Conservation (phyloP, 92 coral and sea anemone genomes). For the Siderastrea siderea region DNA sequence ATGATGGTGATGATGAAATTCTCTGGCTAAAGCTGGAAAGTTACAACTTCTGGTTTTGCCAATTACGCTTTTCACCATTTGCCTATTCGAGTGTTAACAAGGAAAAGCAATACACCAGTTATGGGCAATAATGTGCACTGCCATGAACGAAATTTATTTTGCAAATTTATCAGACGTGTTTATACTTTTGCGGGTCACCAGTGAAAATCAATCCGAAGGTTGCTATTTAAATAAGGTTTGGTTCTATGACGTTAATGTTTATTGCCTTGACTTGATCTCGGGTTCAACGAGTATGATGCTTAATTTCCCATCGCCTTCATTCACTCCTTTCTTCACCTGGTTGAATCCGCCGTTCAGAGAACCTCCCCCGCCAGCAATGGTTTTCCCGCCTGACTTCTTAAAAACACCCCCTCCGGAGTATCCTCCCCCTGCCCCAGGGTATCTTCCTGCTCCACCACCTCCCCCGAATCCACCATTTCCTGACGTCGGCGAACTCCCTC, state of each 20-base stretch:
- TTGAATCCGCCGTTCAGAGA: constrained; percentile 80
- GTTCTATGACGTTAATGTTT: background rate
- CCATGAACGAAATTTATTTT: too few species aligned
- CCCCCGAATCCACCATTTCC: constrained; percentile 94
- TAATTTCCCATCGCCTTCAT: constrained; percentile 74
- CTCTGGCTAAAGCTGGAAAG: too few species aligned
- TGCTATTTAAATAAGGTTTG: too few species aligned
- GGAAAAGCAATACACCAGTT: too few species aligned
- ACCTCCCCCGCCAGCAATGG: constrained; percentile 94
- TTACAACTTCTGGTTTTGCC: too few species aligned
- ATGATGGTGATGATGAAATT: too few species aligned
- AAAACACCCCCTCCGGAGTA: constrained; percentile 95
- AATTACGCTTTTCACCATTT: too few species aligned
- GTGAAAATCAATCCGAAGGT: too few species aligned
- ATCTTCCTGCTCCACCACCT: constrained; percentile 77
- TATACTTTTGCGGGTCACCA: too few species aligned
- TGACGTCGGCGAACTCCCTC: constrained; percentile 54
- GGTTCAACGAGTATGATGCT: constrained; percentile 53
- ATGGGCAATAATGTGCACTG: too few species aligned
- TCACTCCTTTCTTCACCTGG: constrained; percentile 29
- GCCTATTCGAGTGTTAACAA: too few species aligned
- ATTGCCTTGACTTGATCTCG: background rate
- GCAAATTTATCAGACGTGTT: too few species aligned
- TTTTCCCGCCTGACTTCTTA: constrained; percentile 22
- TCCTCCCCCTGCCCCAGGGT: constrained; percentile 97